Evolutionary conservation across 2,888 invertebrate species (phyloP), one percentile per base, ranked within the genome.

Genomic region (Tinea trinotella): DNA sequence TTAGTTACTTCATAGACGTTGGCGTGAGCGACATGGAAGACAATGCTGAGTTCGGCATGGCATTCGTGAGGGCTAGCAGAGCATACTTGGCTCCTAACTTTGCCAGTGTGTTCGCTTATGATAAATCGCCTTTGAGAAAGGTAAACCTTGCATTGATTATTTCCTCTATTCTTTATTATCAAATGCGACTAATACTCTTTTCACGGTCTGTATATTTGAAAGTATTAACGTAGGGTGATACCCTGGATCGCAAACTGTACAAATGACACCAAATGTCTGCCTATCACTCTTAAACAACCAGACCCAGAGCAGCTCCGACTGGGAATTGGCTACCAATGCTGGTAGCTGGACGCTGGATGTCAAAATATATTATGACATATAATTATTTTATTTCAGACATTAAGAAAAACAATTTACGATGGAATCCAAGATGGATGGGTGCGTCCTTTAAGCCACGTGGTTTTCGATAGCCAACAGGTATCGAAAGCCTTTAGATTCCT

Each of bases 381-480:
- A 30, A 2, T 30, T 30, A 30, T 4, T 30, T 30, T 7, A 2
- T 50, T 50, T 5, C 12, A 50, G 50, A 24, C 9, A 10, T 6
- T 50, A n/a, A 50, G 50, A 24, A 50, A 50, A 50, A 13, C 24
- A 24, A 24, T 50, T 6, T 24, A 50, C 50, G 50, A 50, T 7
- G 78, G 80, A 1, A 76, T 81, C 12, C 56, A 57, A 0, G 59
- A 57, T 0, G 81, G 81, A 0, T 71, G 67, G 56, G 78, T 81
- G 19, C 66, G 71, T 1, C 81, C 81, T 0, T 55, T 79, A 30
- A 61, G 73, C 0, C 66, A 72, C 3, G 65, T 73, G 3, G 61
- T 64, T 13, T 78, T 68, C 53, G 57, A 59, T 0, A 63, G 72
- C 1, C 54, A 57, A 0, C 71, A 74, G 2, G 67, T 57, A 0